Evolutionary conservation across 2,113 vertebrate species (phyloP).

Genomic region (Xyliphius kryptos): DNA sequence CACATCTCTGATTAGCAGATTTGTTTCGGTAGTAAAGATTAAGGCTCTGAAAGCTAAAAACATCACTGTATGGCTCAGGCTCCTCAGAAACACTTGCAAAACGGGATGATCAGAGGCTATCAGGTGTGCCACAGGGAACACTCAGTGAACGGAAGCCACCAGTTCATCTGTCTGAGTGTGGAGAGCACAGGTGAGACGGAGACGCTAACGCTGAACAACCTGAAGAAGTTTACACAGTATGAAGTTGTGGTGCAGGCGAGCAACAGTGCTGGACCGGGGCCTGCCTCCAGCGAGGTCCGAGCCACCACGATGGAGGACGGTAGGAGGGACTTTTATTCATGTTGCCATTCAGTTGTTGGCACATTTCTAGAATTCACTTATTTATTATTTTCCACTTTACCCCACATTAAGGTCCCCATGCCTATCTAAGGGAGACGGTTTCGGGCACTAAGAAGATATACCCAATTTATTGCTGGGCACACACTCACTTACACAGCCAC

Average conservation of each 20-base stretch:
- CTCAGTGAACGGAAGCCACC: conserved; percentile 90
- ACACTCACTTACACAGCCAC: too few species aligned
- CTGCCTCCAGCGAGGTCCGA: conserved; percentile 94
- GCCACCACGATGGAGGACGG: conserved; percentile 94
- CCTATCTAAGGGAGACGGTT: too few species aligned
- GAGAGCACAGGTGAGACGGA: conserved; percentile 94
- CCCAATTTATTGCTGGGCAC: too few species aligned
- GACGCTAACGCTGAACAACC: conserved; percentile 85
- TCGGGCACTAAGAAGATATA: too few species aligned
- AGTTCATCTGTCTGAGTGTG: conserved; percentile 93
- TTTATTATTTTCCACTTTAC: too few species aligned
- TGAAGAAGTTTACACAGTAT: conserved; percentile 96
- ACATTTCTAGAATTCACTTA: too few species aligned
- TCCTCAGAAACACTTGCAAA: conserved; percentile 92
- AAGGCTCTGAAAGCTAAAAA: too few species aligned
- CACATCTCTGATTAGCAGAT: not conserved
- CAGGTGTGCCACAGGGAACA: conserved; percentile 95
- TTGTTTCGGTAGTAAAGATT: not conserved
- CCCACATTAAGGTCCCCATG: too few species aligned
- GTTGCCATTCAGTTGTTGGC: too few species aligned
- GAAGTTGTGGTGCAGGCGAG: conserved; percentile 96
- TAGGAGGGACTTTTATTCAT: too few species aligned
- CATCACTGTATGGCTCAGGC: conserved; percentile 62
- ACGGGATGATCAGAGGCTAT: conserved; percentile 92
- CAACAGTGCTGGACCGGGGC: conserved; percentile 91